Base-by-base conservation (phyloP, 2,797 vertebrate species). In the Natrix natrix region DNA sequence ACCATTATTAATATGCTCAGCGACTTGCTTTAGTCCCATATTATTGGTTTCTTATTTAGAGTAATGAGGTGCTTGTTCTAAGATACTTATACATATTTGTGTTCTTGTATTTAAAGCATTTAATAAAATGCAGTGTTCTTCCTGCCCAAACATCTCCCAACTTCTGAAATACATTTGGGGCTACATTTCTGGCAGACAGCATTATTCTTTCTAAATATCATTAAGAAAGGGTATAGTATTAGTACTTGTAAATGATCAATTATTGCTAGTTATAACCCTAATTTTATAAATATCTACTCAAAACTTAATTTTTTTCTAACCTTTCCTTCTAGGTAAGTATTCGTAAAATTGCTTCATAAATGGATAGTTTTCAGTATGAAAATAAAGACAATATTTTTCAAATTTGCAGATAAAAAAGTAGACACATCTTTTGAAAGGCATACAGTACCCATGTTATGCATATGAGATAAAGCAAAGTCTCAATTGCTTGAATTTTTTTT, bases 21-120 rank as follows among this genome's bases (percentile, higher is more conserved):
- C 96, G 95, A 95, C 96, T 97, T 97, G 92, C 95, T 92, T 94
- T 93, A 96, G 93, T 95, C 93, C 78, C 92, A 55, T 90, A 5
- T 5, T 94, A 90, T 91, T 13, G 48, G 61, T 95, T 96, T 97
- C 63, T 32, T 92, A 96, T 96, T 95, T 54, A 93, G 74, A 93
- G 83, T 94, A 96, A 91, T 63, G 55, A 86, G 91, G 37, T 8
- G n/a, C 61, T 92, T 63, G 52, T 89, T 95, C 2, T 90, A n/a
- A 90, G 83, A 91, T 94, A 61, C 74, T 4, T 12, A 59, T 92
- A 17, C 43, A 94, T 59, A 56, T 88, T 56, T 88, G 88, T 59
- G 26, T 60, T 24, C 14, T 74, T 89, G 63, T 90, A 69, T 48
- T 92, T 91, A 56, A 88, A 13, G 89, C 86, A 57, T 60, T 93